Evolutionary conservation across 2,113 vertebrate genomes (phyloP).

Genomic region (Machaerirhynchus nigripectus): DNA sequence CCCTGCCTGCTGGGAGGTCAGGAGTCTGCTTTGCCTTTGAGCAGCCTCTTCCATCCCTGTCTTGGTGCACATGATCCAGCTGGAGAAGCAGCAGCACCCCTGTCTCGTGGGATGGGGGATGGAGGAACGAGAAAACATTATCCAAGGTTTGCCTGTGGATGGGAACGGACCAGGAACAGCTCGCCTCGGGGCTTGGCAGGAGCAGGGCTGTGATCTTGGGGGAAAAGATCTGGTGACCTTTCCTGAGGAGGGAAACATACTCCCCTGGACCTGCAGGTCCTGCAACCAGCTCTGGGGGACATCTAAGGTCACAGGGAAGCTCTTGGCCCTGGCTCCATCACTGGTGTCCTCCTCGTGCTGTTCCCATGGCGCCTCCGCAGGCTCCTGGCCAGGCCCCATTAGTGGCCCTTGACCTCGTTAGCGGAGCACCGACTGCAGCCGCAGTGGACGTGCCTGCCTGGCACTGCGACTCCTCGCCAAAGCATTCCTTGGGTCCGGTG

Average conservation of each 20-base stretch:
- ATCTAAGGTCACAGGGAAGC: neutral
- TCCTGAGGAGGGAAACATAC: rapidly evolving
- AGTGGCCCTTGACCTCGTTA: neutral
- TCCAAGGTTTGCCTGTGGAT: neutral
- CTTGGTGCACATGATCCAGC: neutral
- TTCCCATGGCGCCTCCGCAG: neutral
- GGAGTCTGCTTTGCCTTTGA: neutral
- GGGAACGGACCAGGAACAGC: neutral
- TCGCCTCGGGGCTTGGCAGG: rapidly evolving
- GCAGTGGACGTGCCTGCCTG: neutral
- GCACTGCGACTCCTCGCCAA: neutral
- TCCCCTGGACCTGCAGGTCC: neutral
- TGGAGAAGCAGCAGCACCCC: neutral
- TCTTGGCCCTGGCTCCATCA: neutral
- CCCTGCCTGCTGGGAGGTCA: neutral
- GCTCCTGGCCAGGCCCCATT: neutral
- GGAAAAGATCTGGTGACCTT: too few relatives aligned
- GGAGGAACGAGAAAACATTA: neutral
- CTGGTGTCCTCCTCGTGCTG: rapidly evolving
- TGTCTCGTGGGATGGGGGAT: too few relatives aligned
- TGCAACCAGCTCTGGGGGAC: neutral
- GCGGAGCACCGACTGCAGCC: neutral
- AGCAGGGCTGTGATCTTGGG: neutral
- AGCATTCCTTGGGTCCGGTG: neutral
- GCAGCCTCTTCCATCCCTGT: rapidly evolving